Evolutionary conservation across 2,888 invertebrate species (phyloP).

Genomic region (Sphaeridia pumilis): DNA sequence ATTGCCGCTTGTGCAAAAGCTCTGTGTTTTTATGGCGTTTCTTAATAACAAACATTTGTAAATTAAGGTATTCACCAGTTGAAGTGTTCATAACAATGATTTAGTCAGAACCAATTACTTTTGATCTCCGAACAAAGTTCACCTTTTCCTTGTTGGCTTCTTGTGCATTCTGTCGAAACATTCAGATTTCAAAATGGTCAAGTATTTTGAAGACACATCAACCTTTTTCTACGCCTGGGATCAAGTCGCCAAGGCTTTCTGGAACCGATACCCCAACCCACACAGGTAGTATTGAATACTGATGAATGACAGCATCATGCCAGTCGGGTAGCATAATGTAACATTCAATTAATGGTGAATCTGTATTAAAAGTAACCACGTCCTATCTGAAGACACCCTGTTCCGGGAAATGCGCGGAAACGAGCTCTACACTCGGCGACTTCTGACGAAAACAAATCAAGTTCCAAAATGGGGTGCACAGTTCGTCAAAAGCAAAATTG

Average conservation of each 20-base stretch:
- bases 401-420: conserved; percentile 64
- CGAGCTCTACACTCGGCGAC: conserved; percentile 67
- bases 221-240: conserved; percentile 82
- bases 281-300: conserved; percentile 77
- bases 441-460: conserved; percentile 83
- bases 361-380: conserved; percentile 90
- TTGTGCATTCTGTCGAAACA: too few relatives aligned
- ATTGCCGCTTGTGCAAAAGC: too few relatives aligned
- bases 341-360: too few relatives aligned
- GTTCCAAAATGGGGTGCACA: conserved; percentile 88
- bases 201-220: conserved; percentile 64
- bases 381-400: conserved; percentile 84
- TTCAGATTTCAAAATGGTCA: conserved; percentile 56
- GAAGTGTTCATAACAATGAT: too few relatives aligned
- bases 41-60: too few relatives aligned
- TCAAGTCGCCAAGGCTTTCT: conserved; percentile 82
- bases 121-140: too few relatives aligned
- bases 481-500: conserved; percentile 56
- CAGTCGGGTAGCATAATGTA: too few relatives aligned
- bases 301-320: too few relatives aligned
- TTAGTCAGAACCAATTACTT: too few relatives aligned
- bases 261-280: conserved; percentile 94
- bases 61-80: too few relatives aligned
- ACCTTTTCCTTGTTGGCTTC: too few relatives aligned
- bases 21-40: too few relatives aligned